Evolutionary conservation across 2,113 vertebrate genomes (phyloP).

Genomic region (Sigmodon hispidus): DNA sequence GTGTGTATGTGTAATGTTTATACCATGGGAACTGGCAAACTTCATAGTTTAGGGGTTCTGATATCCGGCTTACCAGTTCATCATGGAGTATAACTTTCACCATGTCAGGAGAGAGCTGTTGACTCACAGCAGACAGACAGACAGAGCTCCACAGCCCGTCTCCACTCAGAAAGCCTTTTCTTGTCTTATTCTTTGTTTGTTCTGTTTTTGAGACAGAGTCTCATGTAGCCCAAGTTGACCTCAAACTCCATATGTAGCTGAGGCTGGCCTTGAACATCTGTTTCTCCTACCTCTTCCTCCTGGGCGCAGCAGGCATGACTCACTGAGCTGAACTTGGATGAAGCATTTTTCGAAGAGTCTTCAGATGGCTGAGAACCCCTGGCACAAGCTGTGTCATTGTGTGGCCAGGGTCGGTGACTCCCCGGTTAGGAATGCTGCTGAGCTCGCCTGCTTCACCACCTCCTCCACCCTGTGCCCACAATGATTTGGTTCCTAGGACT

Average conservation of each 20-base stretch:
- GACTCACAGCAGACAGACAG: not conserved
- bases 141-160: not conserved
- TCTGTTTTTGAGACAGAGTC: not conserved
- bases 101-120: not conserved
- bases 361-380: not conserved
- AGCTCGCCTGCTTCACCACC: not conserved
- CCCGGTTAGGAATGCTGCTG: not conserved
- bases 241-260: not conserved
- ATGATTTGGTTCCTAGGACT: not conserved
- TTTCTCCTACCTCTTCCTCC: not conserved
- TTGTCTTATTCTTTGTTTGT: not conserved
- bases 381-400: not conserved
- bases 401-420: not conserved
- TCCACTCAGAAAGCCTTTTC: not conserved
- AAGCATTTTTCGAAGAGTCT: not conserved
- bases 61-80: not conserved
- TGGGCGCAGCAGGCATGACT: not conserved
- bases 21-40: not conserved
- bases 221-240: not conserved
- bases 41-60: not conserved
- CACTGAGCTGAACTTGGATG: not conserved
- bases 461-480: not conserved
- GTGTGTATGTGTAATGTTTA: not conserved
- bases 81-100: accelerated
- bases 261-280: not conserved